Evolutionary conservation across 2,797 vertebrate species (phyloP), one percentile per base, ranked within the genome.

Genomic region (Florisuga fusca): DNA sequence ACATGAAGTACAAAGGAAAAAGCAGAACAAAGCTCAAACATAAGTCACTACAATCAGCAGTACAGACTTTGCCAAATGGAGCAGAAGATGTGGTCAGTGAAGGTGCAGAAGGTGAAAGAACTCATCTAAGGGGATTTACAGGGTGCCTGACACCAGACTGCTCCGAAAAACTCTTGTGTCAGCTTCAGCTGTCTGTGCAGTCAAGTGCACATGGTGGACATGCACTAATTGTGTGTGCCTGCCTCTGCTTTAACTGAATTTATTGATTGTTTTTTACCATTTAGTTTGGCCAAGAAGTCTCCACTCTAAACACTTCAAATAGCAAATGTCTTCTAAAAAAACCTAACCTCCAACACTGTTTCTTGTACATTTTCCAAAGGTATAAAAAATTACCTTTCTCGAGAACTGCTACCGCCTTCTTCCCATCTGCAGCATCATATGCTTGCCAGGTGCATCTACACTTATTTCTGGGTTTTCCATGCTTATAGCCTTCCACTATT

Each of bases 101-200:
- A 94, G 76, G 66, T 78, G 57, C 53, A 90, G 67, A 87, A 94
- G 82, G 80, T 78, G 74, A 92, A 94, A 91, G 53, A 86, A 94
- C 38, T 84, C 89, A 85, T 93, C 48, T 64, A 36, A 68, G 46
- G 50, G 72, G 93, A 89, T 94, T 87, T 87, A 93, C 50, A 89
- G 45, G 38, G 75, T 38, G 41, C 67, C 75, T 92, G 75, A 92
- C 63, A 82, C 11, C 18, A 88, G 66, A 46, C 15, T 25, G 31
- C 27, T 80, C 45, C 45, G 84, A 46, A 85, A 90, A 90, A 83
- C 81, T 89, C 80, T 66, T 54, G 18, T 76, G 59, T 76, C 69
- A 69, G 55, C 74, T 85, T 94, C 50, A 90, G 46, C 61, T 73
- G 57, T 50, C 75, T 74, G 15, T 48, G 41, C 13, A 46, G 53